Conservation (phyloP, 2,113 vertebrate species). For the Trematocara variabile region DNA sequence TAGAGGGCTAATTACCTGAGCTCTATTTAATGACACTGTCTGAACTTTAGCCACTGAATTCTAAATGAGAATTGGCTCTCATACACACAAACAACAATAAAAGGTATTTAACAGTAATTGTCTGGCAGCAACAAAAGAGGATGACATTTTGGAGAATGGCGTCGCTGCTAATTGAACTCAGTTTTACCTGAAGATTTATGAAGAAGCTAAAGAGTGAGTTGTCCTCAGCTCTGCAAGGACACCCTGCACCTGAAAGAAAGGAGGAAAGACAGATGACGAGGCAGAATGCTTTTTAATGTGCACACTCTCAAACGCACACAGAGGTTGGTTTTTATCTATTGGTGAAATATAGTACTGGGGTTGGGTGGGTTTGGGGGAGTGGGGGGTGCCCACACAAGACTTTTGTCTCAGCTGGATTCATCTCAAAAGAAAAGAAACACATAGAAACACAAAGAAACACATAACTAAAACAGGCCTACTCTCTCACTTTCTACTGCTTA, state of each 20-base stretch:
- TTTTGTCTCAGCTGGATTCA: not conserved
- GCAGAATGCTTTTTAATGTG: not conserved
- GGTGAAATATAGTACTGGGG: not conserved
- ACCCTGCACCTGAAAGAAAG: not conserved
- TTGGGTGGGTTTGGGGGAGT: not conserved
- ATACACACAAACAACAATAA: slow-evolving; percentile 34
- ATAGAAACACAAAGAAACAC: not conserved
- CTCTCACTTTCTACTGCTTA: not conserved
- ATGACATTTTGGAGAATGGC: slow-evolving; percentile 27
- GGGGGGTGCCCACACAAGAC: not conserved
- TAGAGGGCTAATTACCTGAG: slow-evolving; percentile 13
- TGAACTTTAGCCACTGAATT: slow-evolving; percentile 22
- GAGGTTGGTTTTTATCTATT: not conserved
- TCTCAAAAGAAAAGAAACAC: not conserved
- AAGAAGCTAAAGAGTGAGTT: not conserved
- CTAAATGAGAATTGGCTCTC: slow-evolving; percentile 14
- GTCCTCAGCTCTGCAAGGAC: slow-evolving; percentile 29
- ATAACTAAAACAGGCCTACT: not conserved
- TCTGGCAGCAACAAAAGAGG: slow-evolving; percentile 24
- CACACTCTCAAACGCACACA: not conserved
- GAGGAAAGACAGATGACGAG: not conserved
- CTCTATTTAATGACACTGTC: slow-evolving; percentile 7
- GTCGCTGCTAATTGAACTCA: slow-evolving; percentile 46
- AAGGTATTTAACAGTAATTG: slow-evolving; percentile 47
- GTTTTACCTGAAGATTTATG: slow-evolving; percentile 35